These are phyloP conservation scores for Nannospalax galili DNA, from an alignment of 2,113 vertebrate genomes.

Conservation along the genomic window DNA sequence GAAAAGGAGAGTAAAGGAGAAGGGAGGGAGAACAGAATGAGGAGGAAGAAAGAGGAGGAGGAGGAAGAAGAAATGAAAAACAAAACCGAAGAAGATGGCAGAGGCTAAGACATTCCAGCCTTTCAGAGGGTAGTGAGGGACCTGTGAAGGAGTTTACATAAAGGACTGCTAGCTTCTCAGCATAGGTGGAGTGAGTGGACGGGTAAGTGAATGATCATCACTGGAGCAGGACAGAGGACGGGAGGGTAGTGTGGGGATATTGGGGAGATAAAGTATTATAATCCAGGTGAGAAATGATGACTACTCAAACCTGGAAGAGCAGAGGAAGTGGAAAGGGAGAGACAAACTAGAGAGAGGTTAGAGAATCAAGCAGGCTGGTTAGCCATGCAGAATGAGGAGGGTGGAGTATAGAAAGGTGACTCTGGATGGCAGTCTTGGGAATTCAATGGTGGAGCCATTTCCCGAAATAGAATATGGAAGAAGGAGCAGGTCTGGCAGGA, in stretches of 20 bases:
- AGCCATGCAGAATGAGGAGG: background rate
- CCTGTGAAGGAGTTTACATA: background rate
- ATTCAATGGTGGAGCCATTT: background rate
- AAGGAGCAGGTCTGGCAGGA: background rate
- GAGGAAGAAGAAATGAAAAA: background rate
- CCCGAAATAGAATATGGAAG: background rate
- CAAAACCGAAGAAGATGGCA: background rate
- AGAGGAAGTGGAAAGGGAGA: background rate
- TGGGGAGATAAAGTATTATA: background rate
- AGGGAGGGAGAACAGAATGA: background rate
- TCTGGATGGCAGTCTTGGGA: background rate
- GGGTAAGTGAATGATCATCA: background rate
- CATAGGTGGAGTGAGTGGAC: no score
- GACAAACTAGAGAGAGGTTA: background rate
- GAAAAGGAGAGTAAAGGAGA: background rate
- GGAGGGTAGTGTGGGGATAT: rapidly evolving
- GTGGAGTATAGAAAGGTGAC: background rate
- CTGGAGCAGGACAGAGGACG: background rate
- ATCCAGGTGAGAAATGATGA: background rate
- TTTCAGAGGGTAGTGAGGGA: background rate
- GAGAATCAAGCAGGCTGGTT: background rate
- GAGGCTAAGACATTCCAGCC: background rate
- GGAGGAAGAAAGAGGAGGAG: background rate
- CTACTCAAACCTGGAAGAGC: background rate
- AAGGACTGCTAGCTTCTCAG: background rate